Evolutionary conservation across 2,888 invertebrate genomes (phyloP).

Genomic region (Hemicrepidius hirtus): DNA sequence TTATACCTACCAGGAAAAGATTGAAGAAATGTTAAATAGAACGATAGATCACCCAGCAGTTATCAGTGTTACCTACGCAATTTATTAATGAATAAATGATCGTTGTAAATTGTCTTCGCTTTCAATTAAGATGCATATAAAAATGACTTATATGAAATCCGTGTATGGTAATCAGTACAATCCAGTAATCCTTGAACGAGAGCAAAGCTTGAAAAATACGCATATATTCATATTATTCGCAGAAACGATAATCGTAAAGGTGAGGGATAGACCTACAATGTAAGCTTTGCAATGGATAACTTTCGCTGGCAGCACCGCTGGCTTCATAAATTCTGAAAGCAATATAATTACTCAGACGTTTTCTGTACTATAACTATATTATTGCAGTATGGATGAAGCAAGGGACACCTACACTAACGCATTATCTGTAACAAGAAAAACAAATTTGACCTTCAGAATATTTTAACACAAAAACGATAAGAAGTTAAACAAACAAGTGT

Average conservation of each 20-base stretch:
- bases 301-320: constrained; percentile 42
- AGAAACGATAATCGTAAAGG: constrained; percentile 45
- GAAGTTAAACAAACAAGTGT: no score
- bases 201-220: constrained; percentile 33
- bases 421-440: constrained; percentile 17
- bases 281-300: constrained; percentile 37
- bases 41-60: constrained; percentile 14
- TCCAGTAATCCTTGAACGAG: constrained; percentile 44
- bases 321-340: constrained; percentile 49
- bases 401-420: constrained; percentile 40
- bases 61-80: constrained; percentile 20
- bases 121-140: constrained; percentile 23
- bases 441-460: constrained; percentile 6
- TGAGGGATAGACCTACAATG: constrained; percentile 39
- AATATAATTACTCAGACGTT: constrained; percentile 49
- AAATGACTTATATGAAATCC: constrained; percentile 28
- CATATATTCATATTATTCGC: constrained; percentile 35
- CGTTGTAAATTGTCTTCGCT: constrained; percentile 24
- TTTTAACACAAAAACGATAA: no score
- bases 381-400: constrained; percentile 39
- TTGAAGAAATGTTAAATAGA: not conserved
- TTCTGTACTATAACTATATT: constrained; percentile 47
- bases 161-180: constrained; percentile 32
- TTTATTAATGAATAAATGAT: constrained; percentile 6
- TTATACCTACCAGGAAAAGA: no score